A percentile compares a stretch with the other conserved stretches of the same genome.
Evolutionary conservation across 2,113 vertebrate genomes (phyloP).

Genomic region (human): GRCh38 chr2:197993501-197994000

Average conservation of each 20-base stretch:
- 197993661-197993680: not conserved
- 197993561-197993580: not conserved
- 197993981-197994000: not conserved
- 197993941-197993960: not conserved
- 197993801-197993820: not conserved
- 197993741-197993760: not conserved
- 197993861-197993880: not conserved
- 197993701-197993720: not conserved
- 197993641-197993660: not conserved
- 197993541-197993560: not conserved
- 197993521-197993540: not conserved
- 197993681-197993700: not conserved
- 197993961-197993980: not conserved
- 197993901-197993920: not conserved
- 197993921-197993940: not conserved
- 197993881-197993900: not conserved
- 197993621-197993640: not conserved
- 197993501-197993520: not conserved
- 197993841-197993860: not conserved
- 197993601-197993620: not conserved
- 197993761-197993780: not conserved
- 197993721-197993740: not conserved
- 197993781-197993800: not conserved
- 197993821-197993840: not conserved
- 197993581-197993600: not conserved